Evolutionary conservation across 2,797 vertebrate genomes (phyloP).

Genomic region (Peromyscus aztecus): DNA sequence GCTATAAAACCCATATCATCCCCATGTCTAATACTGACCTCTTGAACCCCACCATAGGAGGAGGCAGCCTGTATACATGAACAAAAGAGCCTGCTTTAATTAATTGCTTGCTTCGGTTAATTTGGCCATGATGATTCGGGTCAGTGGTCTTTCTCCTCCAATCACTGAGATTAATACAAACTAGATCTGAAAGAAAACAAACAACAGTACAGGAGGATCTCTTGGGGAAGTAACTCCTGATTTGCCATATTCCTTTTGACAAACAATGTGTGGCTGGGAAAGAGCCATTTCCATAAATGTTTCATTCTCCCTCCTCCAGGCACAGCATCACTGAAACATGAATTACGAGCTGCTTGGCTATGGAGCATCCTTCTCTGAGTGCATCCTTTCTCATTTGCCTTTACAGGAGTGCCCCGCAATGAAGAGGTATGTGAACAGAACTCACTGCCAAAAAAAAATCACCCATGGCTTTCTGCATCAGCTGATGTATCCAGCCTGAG

Average conservation of each 20-base stretch:
- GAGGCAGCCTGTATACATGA: neutral
- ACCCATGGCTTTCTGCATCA: neutral
- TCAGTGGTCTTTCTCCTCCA: neutral
- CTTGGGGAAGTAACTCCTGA: conserved; percentile 3
- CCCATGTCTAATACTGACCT: neutral
- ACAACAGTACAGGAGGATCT: neutral
- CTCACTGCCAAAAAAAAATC: neutral
- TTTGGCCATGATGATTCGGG: neutral
- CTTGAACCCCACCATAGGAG: neutral
- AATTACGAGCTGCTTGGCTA: conserved; percentile 13
- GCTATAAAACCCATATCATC: neutral
- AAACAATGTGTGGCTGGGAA: conserved; percentile 33
- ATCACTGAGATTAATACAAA: neutral
- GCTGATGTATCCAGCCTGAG: neutral
- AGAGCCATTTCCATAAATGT: conserved; percentile 74
- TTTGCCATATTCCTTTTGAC: conserved; percentile 49
- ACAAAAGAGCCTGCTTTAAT: neutral
- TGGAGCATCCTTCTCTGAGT: neutral
- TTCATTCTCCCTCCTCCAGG: conserved; percentile 70
- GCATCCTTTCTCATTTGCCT: conserved; percentile 53
- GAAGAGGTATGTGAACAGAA: neutral
- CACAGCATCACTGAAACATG: conserved; percentile 23
- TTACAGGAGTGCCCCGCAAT: accelerated
- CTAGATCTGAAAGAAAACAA: conserved; percentile 29
- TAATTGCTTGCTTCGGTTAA: neutral